phyloP scores from a whole-genome alignment of 2,113 vertebrate genomes.

The Empidonax traillii region DNA sequence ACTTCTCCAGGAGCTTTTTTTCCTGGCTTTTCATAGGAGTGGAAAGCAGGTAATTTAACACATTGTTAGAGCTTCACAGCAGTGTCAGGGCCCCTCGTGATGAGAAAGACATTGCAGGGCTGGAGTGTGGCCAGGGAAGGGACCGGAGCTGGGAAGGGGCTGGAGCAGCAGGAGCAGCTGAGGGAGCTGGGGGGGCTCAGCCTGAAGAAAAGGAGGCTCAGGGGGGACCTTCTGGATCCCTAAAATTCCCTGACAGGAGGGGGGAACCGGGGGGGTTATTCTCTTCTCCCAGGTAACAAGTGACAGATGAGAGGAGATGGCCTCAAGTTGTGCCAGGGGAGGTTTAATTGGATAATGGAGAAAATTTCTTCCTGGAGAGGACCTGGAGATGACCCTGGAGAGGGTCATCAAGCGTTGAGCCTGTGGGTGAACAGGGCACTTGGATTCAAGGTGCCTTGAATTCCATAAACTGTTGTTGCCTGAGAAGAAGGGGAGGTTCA shows the following conservation, averaged over 20 bases:
- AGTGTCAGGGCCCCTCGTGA: neutral
- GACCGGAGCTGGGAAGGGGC: accelerated
- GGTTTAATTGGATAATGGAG: neutral
- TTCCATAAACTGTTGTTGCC: too few relatives aligned
- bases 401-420: neutral
- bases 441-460: neutral
- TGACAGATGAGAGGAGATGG: accelerated
- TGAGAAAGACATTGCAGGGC: neutral
- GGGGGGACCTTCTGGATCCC: neutral
- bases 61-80: neutral
- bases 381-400: too few relatives aligned
- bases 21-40: neutral
- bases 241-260: neutral
- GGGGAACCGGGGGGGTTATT: neutral
- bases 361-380: neutral
- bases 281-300: neutral
- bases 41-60: neutral
- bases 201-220: neutral
- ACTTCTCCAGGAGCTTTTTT: neutral
- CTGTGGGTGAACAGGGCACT: neutral
- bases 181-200: neutral
- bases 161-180: neutral
- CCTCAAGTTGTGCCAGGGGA: accelerated
- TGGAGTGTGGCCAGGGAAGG: neutral
- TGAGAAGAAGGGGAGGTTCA: neutral